Evolutionary conservation across 1,140 invertebrate species (phyloP), one percentile per base, ranked within the genome.

Genomic region (Drosophila aff.): DNA sequence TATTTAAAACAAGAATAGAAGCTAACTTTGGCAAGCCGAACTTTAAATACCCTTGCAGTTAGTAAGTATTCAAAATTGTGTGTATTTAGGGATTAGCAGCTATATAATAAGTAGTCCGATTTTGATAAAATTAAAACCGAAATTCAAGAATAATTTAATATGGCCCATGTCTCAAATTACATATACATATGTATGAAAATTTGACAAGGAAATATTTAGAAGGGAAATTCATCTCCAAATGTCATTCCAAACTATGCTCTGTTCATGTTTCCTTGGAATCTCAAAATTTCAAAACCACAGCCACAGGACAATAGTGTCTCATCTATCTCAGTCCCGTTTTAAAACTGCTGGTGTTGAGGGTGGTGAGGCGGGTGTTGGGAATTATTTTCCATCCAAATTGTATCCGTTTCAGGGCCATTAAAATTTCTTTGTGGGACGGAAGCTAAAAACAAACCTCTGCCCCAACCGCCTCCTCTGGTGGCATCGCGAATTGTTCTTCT

Each of bases 361-460:
- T 13, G 49, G 49, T 15, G 13, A 1, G 7, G 7, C 0, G 15
- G 33, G 13, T 36, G 18, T 16, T 55, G 21, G 15, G 15, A 57
- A 57, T 57, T 28, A 36, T 31, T 43, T 52, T 49, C 33, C 46
- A 73, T 33, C 55, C 46, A 61, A 57, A 57, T 43, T 73, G 50
- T 73, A 36, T 43, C n/a, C 46, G 49, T 64, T 75, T 74, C 13
- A 43, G 41, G 50, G 73, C 40, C 73, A 76, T 76, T 76, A 66
- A 49, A 76, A 66, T 65, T 52, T 74, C 71, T 73, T 61, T 74
- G 67, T 73, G 67, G 61, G 3, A 21, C 50, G 31, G 53, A 23
- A 57, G 36, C 49, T 18, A 38, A 41, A 31, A 55, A 53, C 31
- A 33, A 53, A n/a, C 28, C 41, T 13, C 36, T 16, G 40, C 10